A percentile compares a stretch with the other conserved stretches of the same genome.
Conservation (phyloP, 1,140 invertebrate species). For the Cyclina sinensis region DNA sequence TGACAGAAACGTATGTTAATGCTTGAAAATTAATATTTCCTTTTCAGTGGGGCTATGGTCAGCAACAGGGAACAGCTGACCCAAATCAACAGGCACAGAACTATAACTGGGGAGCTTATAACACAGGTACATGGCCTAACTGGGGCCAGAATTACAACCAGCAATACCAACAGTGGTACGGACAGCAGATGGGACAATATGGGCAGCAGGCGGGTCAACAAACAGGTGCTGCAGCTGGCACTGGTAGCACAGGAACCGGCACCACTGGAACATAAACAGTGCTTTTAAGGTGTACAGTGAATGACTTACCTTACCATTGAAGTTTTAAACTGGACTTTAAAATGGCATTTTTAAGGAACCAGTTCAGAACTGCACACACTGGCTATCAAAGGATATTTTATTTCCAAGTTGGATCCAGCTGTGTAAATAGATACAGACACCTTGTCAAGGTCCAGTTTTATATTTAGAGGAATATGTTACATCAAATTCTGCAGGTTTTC, state of each 20-base stretch:
- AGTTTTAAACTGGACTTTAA: no score
- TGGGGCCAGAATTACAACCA: constrained; percentile 24
- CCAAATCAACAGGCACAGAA: constrained; percentile 5
- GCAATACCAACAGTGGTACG: constrained; percentile 59
- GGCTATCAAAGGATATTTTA: no score
- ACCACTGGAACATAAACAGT: background rate
- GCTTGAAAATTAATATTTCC: background rate
- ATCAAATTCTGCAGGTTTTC: no score
- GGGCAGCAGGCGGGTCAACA: constrained; percentile 33
- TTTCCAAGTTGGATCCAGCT: no score
- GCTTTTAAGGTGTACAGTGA: no score
- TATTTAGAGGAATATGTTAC: no score
- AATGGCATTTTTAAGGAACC: no score
- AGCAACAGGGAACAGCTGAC: background rate
- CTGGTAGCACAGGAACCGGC: background rate
- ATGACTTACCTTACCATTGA: no score
- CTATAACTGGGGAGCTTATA: constrained; percentile 59
- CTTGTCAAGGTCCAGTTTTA: no score
- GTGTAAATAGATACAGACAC: no score
- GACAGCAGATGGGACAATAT: constrained; percentile 49
- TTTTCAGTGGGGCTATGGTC: constrained; percentile 36
- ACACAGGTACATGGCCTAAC: constrained; percentile 28
- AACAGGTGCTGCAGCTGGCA: background rate
- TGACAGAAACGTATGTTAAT: no score
- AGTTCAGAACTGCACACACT: no score